Evolutionary conservation across 2,113 vertebrate genomes (phyloP), one percentile per base, ranked within the genome.

Genomic region (Cinclus mexicanus): DNA sequence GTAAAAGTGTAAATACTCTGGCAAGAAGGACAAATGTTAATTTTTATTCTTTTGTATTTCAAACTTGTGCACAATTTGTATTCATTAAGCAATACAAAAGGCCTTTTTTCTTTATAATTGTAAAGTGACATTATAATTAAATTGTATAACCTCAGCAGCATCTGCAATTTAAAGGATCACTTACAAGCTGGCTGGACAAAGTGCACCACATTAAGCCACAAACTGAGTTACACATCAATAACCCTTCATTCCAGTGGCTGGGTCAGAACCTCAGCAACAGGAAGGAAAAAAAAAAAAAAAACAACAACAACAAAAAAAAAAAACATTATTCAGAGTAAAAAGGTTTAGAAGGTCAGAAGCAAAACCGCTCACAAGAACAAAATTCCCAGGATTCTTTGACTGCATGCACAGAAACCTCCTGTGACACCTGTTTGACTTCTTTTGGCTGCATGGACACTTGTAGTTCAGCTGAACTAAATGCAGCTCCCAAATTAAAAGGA

Each of bases 71-170:
- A 96, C 94, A 97, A 98, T 98, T 94, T 97, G 95, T 97, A 98
- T 97, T 97, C 97, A 98, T 98, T 98, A 97, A 96, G 94, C 95
- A 97, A 97, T 7, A 91, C 96, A 96, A 97, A 98, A 97, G 90
- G 79, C 92, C 94, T 97, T 97, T 97, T 95, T 94, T 87, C 93
- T 92, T 97, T 97, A 97, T 97, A 97, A 98, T 97, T 98, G 94
- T 97, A 97, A 97, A 97, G 96, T 98, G 97, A 97, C 97, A 98
- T 97, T 98, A 97, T 98, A 98, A 98, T 98, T 97, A 98, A 98
- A 98, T 97, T 96, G 97, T 90, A 95, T 97, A 97, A 97, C 97
- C 95, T 95, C 92, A 68, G 95, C 81, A 95, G 93, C 95, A 97
- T 97, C 96, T 96, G 87, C 97, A 97, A 97, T 96, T 97, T 97